Evolutionary conservation across 2,888 invertebrate species (phyloP).

Genomic region (Eledona agricola): DNA sequence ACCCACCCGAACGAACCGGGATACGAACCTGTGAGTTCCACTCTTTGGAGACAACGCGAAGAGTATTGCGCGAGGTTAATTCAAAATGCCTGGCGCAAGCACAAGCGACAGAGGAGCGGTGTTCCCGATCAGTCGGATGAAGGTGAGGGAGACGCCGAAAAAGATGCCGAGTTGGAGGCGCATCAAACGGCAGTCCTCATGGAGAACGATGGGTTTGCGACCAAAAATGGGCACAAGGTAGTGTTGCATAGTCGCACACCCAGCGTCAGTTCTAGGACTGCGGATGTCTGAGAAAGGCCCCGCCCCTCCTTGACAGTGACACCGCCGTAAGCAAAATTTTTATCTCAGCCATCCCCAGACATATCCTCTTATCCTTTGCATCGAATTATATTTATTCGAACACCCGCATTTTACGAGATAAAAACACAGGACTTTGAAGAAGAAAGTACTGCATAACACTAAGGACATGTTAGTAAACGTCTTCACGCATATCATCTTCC

Average conservation of each 20-base stretch:
- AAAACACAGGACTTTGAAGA: conserved; percentile 61
- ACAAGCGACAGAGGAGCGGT: conserved; percentile 73
- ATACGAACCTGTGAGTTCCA: conserved; percentile 94
- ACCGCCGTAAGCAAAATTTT: conserved; percentile 53
- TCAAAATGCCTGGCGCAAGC: conserved; percentile 94
- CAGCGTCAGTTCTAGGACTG: conserved; percentile 82
- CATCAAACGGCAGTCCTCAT: conserved; percentile 87
- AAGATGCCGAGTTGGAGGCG: conserved; percentile 54
- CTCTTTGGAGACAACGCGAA: conserved; percentile 94
- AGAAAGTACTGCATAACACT: conserved; percentile 60
- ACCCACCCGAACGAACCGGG: conserved; percentile 86
- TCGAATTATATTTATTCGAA: conserved; percentile 45
- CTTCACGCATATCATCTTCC: too few species aligned
- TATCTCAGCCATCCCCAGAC: too few species aligned
- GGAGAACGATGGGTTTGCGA: conserved; percentile 82
- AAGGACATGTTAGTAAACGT: too few species aligned
- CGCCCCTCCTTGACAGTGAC: conserved; percentile 70
- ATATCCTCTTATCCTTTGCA: conserved; percentile 43
- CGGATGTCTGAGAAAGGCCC: conserved; percentile 86
- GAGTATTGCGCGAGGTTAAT: conserved; percentile 96
- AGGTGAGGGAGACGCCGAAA: conserved; percentile 61
- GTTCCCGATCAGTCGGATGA: conserved; percentile 67
- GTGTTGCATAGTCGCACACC: conserved; percentile 89
- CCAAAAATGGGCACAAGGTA: conserved; percentile 89
- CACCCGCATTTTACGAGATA: conserved; percentile 55